Percentiles rank a stretch among this genome's conserved stretches.
phyloP scores from a whole-genome alignment of 1,140 invertebrate species.

The Littorina saxatilis region DNA sequence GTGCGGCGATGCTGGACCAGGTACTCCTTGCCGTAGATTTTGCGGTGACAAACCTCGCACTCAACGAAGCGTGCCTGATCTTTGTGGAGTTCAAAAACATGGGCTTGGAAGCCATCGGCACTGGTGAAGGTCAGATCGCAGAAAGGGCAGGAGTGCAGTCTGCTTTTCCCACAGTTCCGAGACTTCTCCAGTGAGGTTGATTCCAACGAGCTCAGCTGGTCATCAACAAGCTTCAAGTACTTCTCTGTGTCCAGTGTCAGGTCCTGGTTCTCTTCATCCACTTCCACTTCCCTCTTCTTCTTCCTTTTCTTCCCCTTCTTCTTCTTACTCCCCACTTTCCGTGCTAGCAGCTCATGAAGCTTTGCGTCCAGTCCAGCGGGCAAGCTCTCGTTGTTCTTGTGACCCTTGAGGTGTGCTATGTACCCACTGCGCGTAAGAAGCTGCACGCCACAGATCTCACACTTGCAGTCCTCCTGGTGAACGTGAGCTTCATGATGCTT shows the following conservation, averaged over 20 bases:
- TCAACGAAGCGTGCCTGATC: slow-evolving; percentile 35
- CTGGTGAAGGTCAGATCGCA: slow-evolving; percentile 39
- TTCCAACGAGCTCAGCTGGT: background rate
- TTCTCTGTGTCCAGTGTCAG: background rate
- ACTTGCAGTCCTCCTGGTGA: slow-evolving; percentile 29
- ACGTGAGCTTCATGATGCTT: slow-evolving; percentile 39
- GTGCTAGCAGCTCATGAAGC: background rate
- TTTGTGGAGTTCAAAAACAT: slow-evolving; percentile 30
- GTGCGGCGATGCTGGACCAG: slow-evolving; percentile 28
- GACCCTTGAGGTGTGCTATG: slow-evolving; percentile 40
- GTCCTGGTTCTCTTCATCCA: slow-evolving; percentile 11
- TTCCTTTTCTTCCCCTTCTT: background rate
- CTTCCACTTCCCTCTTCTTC: background rate
- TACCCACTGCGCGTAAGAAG: slow-evolving; percentile 46
- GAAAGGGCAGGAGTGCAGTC: slow-evolving; percentile 33
- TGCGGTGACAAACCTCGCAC: slow-evolving; percentile 33
- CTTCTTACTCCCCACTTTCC: background rate
- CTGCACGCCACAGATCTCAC: slow-evolving; percentile 49
- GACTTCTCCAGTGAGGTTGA: background rate
- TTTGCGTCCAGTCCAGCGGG: slow-evolving; percentile 15
- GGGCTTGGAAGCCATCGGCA: slow-evolving; percentile 38
- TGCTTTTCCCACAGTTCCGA: background rate
- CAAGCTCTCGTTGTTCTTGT: slow-evolving; percentile 41
- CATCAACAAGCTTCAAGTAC: slow-evolving; percentile 18
- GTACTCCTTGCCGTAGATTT: slow-evolving; percentile 41